These are phyloP conservation scores for Pegoplata infirma DNA, from an alignment of 2,888 invertebrate species.

Conservation along the genomic window DNA sequence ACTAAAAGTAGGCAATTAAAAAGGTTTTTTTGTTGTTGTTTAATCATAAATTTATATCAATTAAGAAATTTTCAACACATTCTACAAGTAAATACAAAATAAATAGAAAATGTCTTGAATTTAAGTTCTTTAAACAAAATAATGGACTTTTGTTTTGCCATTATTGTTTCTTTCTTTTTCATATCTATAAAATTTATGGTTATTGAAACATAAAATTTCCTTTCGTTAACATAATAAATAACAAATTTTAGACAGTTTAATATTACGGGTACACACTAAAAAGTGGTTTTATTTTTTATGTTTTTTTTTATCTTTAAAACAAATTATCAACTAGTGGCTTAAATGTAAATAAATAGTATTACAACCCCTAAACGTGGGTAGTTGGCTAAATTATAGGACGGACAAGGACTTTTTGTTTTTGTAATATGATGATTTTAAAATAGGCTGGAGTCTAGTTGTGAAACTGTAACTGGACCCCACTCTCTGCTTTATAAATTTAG, in stretches of 20 bases:
- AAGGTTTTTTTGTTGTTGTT: neutral
- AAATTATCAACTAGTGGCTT: slow-evolving; percentile 35
- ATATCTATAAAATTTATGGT: slow-evolving; percentile 23
- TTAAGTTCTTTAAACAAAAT: neutral
- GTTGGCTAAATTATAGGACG: no score
- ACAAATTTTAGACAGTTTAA: slow-evolving; percentile 20
- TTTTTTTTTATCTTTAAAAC: slow-evolving; percentile 19
- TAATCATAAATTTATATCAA: neutral
- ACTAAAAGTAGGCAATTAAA: neutral
- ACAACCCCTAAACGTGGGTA: no score
- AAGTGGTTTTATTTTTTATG: no score
- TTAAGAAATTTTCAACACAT: no score
- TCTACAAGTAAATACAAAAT: neutral
- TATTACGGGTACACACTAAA: slow-evolving; percentile 7
- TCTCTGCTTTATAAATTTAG: no score
- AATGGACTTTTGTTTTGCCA: neutral
- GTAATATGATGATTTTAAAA: no score
- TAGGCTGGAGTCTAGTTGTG: no score
- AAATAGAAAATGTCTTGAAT: neutral
- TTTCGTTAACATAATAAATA: slow-evolving; percentile 21
- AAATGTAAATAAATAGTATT: neutral
- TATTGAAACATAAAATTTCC: slow-evolving; percentile 16
- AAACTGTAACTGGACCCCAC: no score
- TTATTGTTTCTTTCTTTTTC: neutral
- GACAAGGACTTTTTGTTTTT: no score